Evolutionary conservation across 92 coral and sea anemone genomes (phyloP).

Genomic region (Porites evermanni): DNA sequence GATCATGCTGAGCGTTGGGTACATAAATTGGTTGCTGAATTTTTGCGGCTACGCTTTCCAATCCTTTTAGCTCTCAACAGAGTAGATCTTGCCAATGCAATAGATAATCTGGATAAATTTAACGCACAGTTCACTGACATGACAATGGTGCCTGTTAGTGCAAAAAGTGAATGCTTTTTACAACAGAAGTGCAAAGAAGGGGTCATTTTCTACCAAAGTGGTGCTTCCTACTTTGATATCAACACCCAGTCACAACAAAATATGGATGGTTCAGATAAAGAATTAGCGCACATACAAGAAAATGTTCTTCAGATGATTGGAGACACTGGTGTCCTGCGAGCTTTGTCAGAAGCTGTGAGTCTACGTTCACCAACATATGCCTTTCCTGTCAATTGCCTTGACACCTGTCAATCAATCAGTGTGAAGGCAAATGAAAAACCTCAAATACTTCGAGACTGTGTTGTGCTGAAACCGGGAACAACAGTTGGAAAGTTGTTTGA

Average conservation of each 20-base stretch:
- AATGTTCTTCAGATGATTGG: conserved; percentile 61
- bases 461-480: conserved; percentile 80
- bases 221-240: conserved; percentile 56
- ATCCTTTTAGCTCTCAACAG: conserved; percentile 81
- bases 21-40: conserved; percentile 66
- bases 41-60: conserved; percentile 80
- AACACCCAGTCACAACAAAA: not conserved
- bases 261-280: not conserved
- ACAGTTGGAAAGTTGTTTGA: conserved; percentile 79
- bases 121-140: conserved; percentile 62
- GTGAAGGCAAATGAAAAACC: conserved; percentile 40
- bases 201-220: conserved; percentile 59
- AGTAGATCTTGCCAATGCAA: conserved; percentile 68
- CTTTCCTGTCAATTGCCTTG: conserved; percentile 81
- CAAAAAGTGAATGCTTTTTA: conserved; percentile 76
- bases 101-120: conserved; percentile 61
- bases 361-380: conserved; percentile 74
- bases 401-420: conserved; percentile 73
- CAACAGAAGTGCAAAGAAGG: conserved; percentile 70
- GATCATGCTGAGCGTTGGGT: conserved; percentile 62
- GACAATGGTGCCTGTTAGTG: conserved; percentile 75
- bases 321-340: conserved; percentile 75
- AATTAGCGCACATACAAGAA: conserved; percentile 27
- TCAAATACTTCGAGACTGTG: conserved; percentile 66
- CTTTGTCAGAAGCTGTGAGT: conserved; percentile 75